Evolutionary conservation across 2,888 invertebrate genomes (phyloP).

Genomic region (Chaitophorus viminalis): DNA sequence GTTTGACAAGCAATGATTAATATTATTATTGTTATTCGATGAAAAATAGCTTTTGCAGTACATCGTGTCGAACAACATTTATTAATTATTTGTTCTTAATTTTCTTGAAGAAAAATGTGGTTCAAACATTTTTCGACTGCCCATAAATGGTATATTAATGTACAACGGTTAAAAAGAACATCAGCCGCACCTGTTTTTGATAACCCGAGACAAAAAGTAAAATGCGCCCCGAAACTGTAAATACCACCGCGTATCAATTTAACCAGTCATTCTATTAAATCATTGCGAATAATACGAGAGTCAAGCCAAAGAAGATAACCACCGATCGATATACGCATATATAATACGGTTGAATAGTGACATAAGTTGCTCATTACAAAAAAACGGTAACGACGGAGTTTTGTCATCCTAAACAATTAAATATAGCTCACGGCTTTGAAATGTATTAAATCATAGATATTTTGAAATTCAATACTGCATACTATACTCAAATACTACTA

Average conservation of each 20-base stretch:
- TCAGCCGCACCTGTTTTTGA: neutral
- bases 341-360: neutral
- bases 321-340: neutral
- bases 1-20: neutral
- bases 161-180: neutral
- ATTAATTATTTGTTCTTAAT: too few relatives aligned
- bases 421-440: slow-evolving; percentile 20
- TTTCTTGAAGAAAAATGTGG: too few relatives aligned
- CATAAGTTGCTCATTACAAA: neutral
- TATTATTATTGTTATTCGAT: neutral
- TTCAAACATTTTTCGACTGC: too few relatives aligned
- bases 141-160: too few relatives aligned
- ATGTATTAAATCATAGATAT: slow-evolving; percentile 5
- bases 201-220: neutral
- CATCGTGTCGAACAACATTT: neutral
- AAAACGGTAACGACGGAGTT: slow-evolving; percentile 1
- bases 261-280: neutral
- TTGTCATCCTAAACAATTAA: slow-evolving; percentile 11
- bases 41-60: neutral
- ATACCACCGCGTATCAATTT: neutral
- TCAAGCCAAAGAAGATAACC: slow-evolving; percentile 19
- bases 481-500: too few relatives aligned
- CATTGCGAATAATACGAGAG: neutral
- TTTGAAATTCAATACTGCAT: slow-evolving; percentile 3
- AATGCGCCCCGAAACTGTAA: neutral